Conservation (phyloP, 2,113 vertebrate genomes). For the Zapornia atra region DNA sequence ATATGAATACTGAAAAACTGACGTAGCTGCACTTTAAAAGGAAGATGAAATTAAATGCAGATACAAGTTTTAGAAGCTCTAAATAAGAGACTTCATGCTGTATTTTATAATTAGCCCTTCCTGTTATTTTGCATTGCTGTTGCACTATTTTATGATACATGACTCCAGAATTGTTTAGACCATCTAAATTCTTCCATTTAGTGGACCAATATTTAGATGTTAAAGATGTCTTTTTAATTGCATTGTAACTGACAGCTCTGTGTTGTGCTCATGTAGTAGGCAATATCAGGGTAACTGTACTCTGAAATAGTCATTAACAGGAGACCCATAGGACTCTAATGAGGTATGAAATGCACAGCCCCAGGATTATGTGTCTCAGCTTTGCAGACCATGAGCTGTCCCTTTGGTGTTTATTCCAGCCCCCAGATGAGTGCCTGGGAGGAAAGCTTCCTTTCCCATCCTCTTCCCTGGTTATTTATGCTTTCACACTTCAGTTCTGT, state of each 20-base stretch:
- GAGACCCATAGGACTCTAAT: neutral
- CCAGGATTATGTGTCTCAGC: neutral
- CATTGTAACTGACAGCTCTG: neutral
- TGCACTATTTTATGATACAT: neutral
- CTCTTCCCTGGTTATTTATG: neutral
- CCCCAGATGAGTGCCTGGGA: neutral
- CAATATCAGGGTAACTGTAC: neutral
- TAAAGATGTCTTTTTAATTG: neutral
- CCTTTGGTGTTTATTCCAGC: neutral
- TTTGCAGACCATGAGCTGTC: neutral
- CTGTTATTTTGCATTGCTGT: neutral
- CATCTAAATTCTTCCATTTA: neutral
- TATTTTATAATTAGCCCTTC: neutral
- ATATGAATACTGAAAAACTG: neutral
- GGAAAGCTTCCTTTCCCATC: neutral
- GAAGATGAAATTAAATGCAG: neutral
- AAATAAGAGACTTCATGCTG: neutral
- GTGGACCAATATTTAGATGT: neutral
- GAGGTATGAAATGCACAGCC: neutral
- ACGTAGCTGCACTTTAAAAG: neutral
- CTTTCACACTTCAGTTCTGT: neutral
- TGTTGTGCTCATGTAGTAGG: neutral
- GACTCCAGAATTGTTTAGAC: neutral
- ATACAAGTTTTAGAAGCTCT: neutral
- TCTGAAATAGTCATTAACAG: neutral